A percentile compares a stretch with the other conserved stretches of the same genome.
Evolutionary conservation across 2,797 vertebrate species (phyloP).

Genomic region (Hydrophis major): DNA sequence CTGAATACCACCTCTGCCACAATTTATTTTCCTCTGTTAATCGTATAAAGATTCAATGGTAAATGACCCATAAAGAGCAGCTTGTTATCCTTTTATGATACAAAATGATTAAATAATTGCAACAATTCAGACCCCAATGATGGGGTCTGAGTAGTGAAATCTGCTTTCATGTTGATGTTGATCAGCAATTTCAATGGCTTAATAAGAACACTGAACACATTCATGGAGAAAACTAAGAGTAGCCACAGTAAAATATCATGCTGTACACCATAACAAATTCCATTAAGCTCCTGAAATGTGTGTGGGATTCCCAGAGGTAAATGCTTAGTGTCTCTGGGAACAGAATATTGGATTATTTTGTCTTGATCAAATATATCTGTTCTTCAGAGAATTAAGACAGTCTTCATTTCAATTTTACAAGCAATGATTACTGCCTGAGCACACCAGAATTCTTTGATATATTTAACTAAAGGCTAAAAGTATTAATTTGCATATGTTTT

Average conservation of each 20-base stretch:
- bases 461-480: constrained; percentile 60
- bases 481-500: constrained; percentile 58
- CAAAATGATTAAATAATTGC: not conserved
- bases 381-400: constrained; percentile 15
- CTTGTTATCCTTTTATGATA: not conserved
- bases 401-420: constrained; percentile 54
- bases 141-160: not conserved
- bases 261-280: not conserved
- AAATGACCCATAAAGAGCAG: not conserved
- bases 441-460: constrained; percentile 53
- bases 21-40: not conserved
- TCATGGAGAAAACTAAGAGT: not conserved
- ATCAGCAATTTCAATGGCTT: not conserved
- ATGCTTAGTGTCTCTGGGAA: not conserved
- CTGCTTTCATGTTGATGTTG: not conserved
- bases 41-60: not conserved
- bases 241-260: not conserved
- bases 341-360: not conserved
- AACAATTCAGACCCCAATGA: not conserved
- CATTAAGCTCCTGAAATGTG: not conserved
- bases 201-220: not conserved
- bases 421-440: constrained; percentile 34
- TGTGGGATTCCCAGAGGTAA: not conserved
- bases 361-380: constrained; percentile 5
- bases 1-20: no score